Evolutionary conservation across 2,113 vertebrate genomes (phyloP).

Genomic region (Pantherophis guttatus): DNA sequence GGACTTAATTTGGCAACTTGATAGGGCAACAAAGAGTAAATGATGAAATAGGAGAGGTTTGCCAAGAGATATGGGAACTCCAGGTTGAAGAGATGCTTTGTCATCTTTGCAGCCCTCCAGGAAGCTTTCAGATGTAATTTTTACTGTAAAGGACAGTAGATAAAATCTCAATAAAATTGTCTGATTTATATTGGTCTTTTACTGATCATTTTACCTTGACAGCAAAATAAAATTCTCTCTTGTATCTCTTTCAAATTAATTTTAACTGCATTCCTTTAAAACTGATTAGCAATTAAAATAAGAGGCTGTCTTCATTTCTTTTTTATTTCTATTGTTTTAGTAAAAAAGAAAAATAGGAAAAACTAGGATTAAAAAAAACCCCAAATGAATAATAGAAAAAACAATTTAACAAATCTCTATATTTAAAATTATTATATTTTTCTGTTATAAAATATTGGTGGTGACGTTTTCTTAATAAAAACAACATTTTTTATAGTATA

Average conservation of each 20-base stretch:
- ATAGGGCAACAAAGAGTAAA: not conserved
- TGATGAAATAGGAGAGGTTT: not conserved
- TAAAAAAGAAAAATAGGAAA: not conserved
- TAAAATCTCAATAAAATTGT: not conserved
- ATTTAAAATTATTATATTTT: conserved; percentile 1
- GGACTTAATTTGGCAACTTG: not conserved
- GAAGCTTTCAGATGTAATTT: not conserved
- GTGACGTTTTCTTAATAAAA: not conserved
- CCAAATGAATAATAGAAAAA: not conserved
- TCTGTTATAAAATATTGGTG: not conserved
- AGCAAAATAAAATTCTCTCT: conserved; percentile 32
- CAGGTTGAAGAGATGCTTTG: not conserved
- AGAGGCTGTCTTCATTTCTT: not conserved
- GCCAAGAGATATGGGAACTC: not conserved
- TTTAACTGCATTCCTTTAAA: conserved; percentile 20
- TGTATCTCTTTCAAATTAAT: conserved; percentile 35
- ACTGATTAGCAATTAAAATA: conserved; percentile 45
- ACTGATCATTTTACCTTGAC: conserved; percentile 42
- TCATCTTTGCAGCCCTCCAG: not conserved
- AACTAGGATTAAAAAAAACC: not conserved
- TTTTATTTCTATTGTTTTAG: not conserved
- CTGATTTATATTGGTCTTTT: conserved; percentile 32
- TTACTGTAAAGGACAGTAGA: not conserved
- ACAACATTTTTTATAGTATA: not conserved
- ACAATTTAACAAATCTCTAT: not conserved